Evolutionary conservation across 2,888 invertebrate genomes (phyloP).

Genomic region (Sicus ferrugineus): DNA sequence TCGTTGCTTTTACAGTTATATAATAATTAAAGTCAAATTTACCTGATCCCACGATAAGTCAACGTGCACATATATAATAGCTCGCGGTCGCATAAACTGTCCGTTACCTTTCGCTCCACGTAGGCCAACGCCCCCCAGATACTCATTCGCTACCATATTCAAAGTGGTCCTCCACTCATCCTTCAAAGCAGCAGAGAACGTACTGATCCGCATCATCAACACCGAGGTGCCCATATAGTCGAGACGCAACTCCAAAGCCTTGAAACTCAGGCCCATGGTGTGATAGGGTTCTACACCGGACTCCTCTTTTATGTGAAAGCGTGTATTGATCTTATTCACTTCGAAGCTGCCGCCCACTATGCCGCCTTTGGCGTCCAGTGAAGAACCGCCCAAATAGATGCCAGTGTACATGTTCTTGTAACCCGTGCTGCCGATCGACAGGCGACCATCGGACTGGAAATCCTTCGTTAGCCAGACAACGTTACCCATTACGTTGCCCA

Average conservation of each 20-base stretch:
- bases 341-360: slow-evolving; percentile 97
- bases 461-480: slow-evolving; percentile 93
- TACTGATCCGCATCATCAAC: slow-evolving; percentile 87
- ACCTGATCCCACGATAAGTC: slow-evolving; percentile 91
- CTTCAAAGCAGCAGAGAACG: slow-evolving; percentile 78
- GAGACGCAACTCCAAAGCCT: slow-evolving; percentile 86
- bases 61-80: slow-evolving; percentile 90
- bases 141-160: slow-evolving; percentile 46
- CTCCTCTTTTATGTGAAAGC: slow-evolving; percentile 89
- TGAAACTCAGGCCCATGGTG: slow-evolving; percentile 80
- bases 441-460: slow-evolving; percentile 88
- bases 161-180: slow-evolving; percentile 83
- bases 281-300: slow-evolving; percentile 90
- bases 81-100: slow-evolving; percentile 67
- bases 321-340: slow-evolving; percentile 86
- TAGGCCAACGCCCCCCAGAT: slow-evolving; percentile 37
- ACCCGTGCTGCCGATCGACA: slow-evolving; percentile 93
- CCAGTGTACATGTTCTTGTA: slow-evolving; percentile 93
- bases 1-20: not conserved
- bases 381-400: slow-evolving; percentile 86
- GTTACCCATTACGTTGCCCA: slow-evolving; percentile 99
- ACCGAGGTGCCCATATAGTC: slow-evolving; percentile 99
- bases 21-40: too few species aligned
- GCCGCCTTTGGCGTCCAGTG: slow-evolving; percentile 94
- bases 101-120: slow-evolving; percentile 18